phyloP scores from a whole-genome alignment of 1,140 invertebrate genomes.

The Drosophila oshimai region DNA sequence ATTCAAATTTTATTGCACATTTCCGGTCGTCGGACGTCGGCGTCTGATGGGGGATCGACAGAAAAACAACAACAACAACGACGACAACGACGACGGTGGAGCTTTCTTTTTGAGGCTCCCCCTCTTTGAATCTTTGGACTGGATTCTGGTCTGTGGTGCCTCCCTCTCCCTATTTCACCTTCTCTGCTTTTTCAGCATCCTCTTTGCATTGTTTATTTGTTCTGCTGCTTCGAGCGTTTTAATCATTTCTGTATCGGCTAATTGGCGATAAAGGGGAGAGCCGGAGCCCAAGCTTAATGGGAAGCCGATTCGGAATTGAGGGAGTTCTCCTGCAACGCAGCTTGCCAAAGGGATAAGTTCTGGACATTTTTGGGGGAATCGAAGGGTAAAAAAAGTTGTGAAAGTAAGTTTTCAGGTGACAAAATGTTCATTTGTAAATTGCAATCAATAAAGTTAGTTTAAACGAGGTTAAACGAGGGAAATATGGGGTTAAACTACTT shows the following conservation, averaged over 20 bases:
- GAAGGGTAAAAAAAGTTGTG: neutral
- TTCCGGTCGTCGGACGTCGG: constrained; percentile 66
- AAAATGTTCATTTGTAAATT: no score
- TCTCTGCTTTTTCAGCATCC: constrained; percentile 8
- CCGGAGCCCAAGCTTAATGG: neutral
- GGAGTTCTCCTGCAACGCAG: neutral
- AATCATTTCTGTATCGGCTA: constrained; percentile 16
- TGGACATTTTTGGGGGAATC: neutral
- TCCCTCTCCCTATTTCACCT: constrained; percentile 22
- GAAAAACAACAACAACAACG: no score
- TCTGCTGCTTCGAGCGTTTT: constrained; percentile 17
- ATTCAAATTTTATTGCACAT: constrained; percentile 82
- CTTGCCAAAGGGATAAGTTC: neutral
- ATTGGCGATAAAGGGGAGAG: constrained; percentile 21
- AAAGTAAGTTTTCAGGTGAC: neutral
- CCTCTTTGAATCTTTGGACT: constrained; percentile 14
- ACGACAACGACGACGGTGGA: constrained; percentile 9
- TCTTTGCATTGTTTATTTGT: constrained; percentile 24
- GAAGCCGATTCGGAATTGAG: neutral
- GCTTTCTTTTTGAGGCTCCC: constrained; percentile 50
- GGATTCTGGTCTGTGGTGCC: neutral
- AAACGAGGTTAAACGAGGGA: no score
- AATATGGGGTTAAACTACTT: no score
- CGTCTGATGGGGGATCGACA: constrained; percentile 44
- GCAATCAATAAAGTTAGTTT: no score